Base-by-base conservation (phyloP, 2,797 vertebrate species). In the Chaetodon trifasciatus region DNA sequence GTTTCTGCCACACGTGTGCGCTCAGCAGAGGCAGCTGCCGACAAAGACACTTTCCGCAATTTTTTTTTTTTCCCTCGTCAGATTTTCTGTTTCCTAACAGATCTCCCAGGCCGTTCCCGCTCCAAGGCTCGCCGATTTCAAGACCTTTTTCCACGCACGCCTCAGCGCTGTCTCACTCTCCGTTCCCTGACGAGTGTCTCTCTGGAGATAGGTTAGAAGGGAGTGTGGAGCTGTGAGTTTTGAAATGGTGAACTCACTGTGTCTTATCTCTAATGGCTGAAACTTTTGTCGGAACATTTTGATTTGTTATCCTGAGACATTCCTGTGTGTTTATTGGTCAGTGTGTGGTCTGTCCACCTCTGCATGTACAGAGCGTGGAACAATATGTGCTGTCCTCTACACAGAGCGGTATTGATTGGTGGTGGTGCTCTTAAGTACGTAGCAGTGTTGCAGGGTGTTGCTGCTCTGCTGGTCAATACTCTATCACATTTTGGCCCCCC, bases 61-160 rank as follows among this genome's bases (percentile, higher is more conserved):
- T n/a, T n/a, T n/a, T n/a, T n/a, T n/a, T n/a, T n/a, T n/a, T n/a
- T n/a, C n/a, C n/a, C n/a, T n/a, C n/a, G n/a, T 65, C 21, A 19
- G 46, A 64, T 64, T 57, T 58, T 63, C 24, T 73, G 32, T 73
- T 83, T 74, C 55, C 65, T 66, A 65, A 53, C 67, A 62, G 79
- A 84, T 83, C 84, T 80, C 78, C 64, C 37, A 21, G 75, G 46
- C 78, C 71, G 8, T 19, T 78, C 52, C 61, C n/a, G 50, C 66
- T 79, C 81, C 70, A 61, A 73, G 58, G 63, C 72, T 78, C 15
- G 65, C 69, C 32, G 64, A 84, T 84, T 90, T 88, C 88, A 89
- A 84, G 88, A 79, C 44, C 50, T 37, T 89, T 89, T 72, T 82
- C 75, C 84, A 84, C 21, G 52, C 88, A 76, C 88, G 77, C 86